These are phyloP conservation scores for Loripinus fragilis DNA, from an alignment of 2,888 invertebrate species.

Conservation along the genomic window DNA sequence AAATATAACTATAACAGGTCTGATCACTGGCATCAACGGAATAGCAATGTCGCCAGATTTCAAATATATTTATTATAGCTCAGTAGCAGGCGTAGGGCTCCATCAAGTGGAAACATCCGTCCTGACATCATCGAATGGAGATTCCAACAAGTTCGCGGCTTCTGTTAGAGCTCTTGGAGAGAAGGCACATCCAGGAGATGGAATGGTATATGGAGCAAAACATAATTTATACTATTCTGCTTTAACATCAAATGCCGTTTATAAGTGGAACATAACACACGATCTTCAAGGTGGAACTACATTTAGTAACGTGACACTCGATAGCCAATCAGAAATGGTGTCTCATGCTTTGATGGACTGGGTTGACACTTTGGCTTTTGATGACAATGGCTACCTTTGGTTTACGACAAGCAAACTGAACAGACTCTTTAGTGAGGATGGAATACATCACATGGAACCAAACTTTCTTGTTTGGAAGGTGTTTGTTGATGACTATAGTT, in stretches of 20 bases:
- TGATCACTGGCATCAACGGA: constrained; percentile 63
- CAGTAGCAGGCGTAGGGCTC: constrained; percentile 60
- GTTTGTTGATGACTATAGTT: constrained; percentile 58
- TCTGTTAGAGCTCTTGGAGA: constrained; percentile 54
- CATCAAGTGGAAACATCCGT: constrained; percentile 62
- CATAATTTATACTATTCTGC: constrained; percentile 58
- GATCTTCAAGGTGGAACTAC: constrained; percentile 30
- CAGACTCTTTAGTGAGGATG: constrained; percentile 57
- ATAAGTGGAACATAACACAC: constrained; percentile 52
- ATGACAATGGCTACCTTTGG: constrained; percentile 63
- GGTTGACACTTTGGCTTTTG: constrained; percentile 62
- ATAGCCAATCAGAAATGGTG: constrained; percentile 42
- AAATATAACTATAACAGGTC: constrained; percentile 34
- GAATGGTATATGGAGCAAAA: constrained; percentile 58
- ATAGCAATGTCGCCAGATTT: constrained; percentile 69
- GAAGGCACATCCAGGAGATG: constrained; percentile 58
- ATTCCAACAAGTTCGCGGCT: constrained; percentile 40
- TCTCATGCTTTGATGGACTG: constrained; percentile 62
- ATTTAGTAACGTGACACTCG: constrained; percentile 31
- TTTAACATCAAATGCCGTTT: constrained; percentile 53
- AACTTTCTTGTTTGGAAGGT: constrained; percentile 65
- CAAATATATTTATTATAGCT: constrained; percentile 64
- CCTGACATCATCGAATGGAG: constrained; percentile 35
- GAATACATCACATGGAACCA: constrained; percentile 44
- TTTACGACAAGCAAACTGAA: constrained; percentile 64